Base-by-base conservation (phyloP, 2,113 vertebrate species). In the Pyxicephalus adspersus region DNA sequence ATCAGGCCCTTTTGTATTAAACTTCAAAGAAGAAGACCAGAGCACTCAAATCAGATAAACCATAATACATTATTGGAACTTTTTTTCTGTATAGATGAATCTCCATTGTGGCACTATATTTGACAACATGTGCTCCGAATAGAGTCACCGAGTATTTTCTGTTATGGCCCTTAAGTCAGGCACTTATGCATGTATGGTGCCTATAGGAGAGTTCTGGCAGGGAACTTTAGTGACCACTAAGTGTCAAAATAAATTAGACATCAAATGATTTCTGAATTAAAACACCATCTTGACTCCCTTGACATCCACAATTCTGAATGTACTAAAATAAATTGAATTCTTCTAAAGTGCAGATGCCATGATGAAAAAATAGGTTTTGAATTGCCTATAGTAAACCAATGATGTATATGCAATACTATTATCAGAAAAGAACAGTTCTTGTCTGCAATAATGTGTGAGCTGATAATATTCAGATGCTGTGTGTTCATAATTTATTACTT, bases 251-350 rank as follows among this genome's bases (percentile, higher is more conserved):
- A 75, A 55, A 73, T 52, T 71, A 71, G 16, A 23, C 22, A 17
- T 45, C 6, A 67, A 67, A 67, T 18, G 1, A 1, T 22, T 67
- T 20, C n/a, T 31, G 1, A 7, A 4, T 5, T 9, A 67, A 45
- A 67, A 31, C 65, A 45, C 34, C 65, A 34, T 28, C 23, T 34
- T 45, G 38, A 45, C 38, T 45, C 38, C 15, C 3, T 45, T 45
- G 38, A 13, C 38, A 45, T 45, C 38, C 11, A 45, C 15, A 13
- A 8, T 45, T 45, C 2, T 45, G 34, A 8, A 65, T 65, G 34
- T 67, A 45, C 29, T 45, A n/a, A 67, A 67, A 45, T 67, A 45
- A 67, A 45, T 38, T 50, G 29, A 67, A 67, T 67, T 67, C 34
- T 45, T 11, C 34, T n/a, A 18, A 67, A 67, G n/a, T 20, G 20